Base-by-base conservation (phyloP, 2,888 invertebrate genomes). In the Atrina japonica region DNA sequence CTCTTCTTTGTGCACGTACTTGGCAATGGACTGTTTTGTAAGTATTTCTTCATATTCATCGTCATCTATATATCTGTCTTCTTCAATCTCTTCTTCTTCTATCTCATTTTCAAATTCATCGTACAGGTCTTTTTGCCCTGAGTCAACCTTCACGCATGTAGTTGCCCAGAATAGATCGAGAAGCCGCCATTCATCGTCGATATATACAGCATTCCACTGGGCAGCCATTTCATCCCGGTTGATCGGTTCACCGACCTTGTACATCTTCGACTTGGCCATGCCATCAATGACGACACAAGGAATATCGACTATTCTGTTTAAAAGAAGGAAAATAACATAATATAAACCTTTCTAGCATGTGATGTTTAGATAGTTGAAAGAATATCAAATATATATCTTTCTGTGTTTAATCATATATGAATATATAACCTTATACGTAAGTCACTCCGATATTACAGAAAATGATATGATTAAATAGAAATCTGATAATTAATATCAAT, bases 161-260 rank as follows among this genome's bases (percentile, higher is more conserved):
- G 78, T 82, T n/a, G 86, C 86, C 88, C 88, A 88, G 77, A 84
- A 85, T 25, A 83, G 72, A 66, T 86, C 87, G 1, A 86, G 52
- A 50, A 88, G 78, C 16, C 84, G 78, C 88, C 87, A 87, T 45
- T 82, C 79, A 11, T 73, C 80, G 18, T 77, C 76, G 14, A 86
- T 72, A 60, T 76, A 84, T 25, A 86, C 86, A 7, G 85, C 84
- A 72, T 88, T 88, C 88, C 88, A 88, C 76, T 88, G 88, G 5
- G 87, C 86, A 7, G 78, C 80, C 83, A 86, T 77, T 18, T 55
- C 55, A 27, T 76, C 71, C n/a, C 75, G 68, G 69, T 85, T 78
- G 21, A 82, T 66, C 7, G 73, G 68, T 59, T 81, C 79, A 23
- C 87, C 88, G 9, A 86, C 72, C 70, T 83, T 77, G 67, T 87